Percentiles rank a stretch among this genome's conserved stretches.
These are phyloP conservation scores for Tragelaphus imberbis DNA, from an alignment of 2,113 vertebrate genomes.

Conservation along the genomic window DNA sequence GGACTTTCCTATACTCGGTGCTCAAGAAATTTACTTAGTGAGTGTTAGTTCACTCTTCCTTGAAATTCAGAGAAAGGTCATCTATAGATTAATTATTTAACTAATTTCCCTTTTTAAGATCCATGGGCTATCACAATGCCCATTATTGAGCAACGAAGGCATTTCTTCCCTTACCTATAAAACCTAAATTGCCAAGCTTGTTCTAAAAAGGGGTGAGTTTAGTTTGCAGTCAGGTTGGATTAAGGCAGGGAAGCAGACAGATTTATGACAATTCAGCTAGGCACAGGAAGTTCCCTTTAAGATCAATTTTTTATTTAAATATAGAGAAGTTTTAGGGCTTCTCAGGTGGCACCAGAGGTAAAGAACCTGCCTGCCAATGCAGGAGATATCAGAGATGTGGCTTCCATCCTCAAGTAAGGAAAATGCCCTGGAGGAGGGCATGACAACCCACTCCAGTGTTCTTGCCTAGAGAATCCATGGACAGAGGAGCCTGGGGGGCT, in stretches of 20 bases:
- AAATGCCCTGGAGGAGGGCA: background rate
- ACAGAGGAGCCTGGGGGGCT: background rate
- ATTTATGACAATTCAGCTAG: background rate
- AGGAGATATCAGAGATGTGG: background rate
- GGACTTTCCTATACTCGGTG: background rate
- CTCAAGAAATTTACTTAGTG: background rate
- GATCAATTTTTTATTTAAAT: background rate
- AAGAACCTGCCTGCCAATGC: background rate
- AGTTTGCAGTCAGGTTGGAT: background rate
- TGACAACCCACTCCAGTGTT: background rate
- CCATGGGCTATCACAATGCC: background rate
- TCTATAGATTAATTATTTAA: background rate
- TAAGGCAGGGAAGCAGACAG: background rate
- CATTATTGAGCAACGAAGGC: background rate
- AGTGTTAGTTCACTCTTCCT: background rate
- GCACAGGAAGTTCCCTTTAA: background rate
- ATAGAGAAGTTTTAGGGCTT: background rate
- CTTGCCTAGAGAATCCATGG: background rate
- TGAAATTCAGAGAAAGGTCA: background rate
- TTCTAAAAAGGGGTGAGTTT: background rate
- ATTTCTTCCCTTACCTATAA: background rate
- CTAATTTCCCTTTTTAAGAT: background rate
- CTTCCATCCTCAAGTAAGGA: background rate
- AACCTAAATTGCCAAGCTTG: background rate
- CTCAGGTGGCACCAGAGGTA: background rate